Evolutionary conservation across 2,888 invertebrate genomes (phyloP).

Genomic region (Fragum whitleyi): DNA sequence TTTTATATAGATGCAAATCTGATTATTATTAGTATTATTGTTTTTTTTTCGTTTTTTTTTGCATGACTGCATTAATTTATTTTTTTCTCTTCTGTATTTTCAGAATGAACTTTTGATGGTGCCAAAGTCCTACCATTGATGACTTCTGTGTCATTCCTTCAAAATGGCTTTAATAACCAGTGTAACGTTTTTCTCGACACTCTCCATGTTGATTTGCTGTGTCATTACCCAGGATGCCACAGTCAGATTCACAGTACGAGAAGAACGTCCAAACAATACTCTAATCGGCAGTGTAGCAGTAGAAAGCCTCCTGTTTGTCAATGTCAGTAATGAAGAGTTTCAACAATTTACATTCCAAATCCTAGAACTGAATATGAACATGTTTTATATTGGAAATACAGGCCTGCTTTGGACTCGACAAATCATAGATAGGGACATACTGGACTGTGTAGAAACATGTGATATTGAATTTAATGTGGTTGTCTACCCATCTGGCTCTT

Average conservation of each 20-base stretch:
- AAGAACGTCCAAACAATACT: conserved; percentile 42
- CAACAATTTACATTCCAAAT: conserved; percentile 63
- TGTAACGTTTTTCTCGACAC: neutral
- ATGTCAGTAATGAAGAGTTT: conserved; percentile 49
- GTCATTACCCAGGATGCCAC: conserved; percentile 57
- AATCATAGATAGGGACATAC: conserved; percentile 75
- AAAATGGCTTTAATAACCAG: too few species aligned
- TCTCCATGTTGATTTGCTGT: conserved; percentile 26
- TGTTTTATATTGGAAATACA: conserved; percentile 72
- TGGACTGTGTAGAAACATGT: conserved; percentile 67
- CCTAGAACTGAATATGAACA: conserved; percentile 49
- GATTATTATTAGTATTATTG: too few species aligned
- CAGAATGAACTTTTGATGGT: neutral
- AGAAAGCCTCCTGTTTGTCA: conserved; percentile 59
- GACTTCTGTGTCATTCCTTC: too few species aligned
- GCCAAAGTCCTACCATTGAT: too few species aligned
- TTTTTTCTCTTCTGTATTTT: neutral
- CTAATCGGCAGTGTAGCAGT: conserved; percentile 67
- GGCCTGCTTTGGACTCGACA: conserved; percentile 70
- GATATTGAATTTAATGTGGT: conserved; percentile 72
- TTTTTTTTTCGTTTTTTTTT: too few species aligned
- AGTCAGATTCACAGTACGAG: conserved; percentile 50
- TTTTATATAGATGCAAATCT: too few species aligned
- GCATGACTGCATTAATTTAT: too few species aligned
- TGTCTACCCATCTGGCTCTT: conserved; percentile 54